Evolutionary conservation across 2,797 vertebrate species (phyloP).

Genomic region (Brotula barbata): DNA sequence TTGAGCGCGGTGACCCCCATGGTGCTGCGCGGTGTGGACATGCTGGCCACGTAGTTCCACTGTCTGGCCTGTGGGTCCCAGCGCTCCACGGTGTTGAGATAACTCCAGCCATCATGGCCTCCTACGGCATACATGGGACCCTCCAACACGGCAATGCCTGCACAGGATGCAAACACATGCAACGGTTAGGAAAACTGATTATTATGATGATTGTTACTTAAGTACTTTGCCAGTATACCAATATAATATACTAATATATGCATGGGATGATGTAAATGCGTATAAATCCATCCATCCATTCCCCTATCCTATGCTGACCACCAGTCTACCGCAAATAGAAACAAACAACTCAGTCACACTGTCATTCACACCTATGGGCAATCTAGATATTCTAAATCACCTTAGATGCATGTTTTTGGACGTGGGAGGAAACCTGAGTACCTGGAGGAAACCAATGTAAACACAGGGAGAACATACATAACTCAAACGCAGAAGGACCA

Average conservation of each 20-base stretch:
- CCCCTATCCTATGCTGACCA: too few species aligned
- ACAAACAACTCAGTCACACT: too few species aligned
- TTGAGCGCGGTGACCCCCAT: constrained; percentile 94
- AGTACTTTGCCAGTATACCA: not conserved
- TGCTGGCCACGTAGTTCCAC: constrained; percentile 99
- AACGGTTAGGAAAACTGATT: not conserved
- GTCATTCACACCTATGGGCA: too few species aligned
- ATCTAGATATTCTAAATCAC: too few species aligned
- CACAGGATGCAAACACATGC: constrained; percentile 16
- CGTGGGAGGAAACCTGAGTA: too few species aligned
- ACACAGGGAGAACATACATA: too few species aligned
- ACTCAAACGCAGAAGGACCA: too few species aligned
- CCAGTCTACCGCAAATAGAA: too few species aligned
- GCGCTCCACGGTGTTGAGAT: constrained; percentile 96
- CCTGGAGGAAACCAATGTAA: too few species aligned
- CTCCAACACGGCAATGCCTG: constrained; percentile 94
- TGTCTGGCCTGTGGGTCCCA: constrained; percentile 97
- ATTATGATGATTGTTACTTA: too few species aligned
- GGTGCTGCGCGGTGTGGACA: constrained; percentile 95
- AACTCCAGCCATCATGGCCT: constrained; percentile 98
- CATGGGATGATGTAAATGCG: not conserved
- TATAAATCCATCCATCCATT: too few species aligned
- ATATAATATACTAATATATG: not conserved
- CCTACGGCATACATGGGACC: constrained; percentile 99
- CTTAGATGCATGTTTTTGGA: too few species aligned